phyloP scores from a whole-genome alignment of 2,113 vertebrate species.

The Pomatostomus ruficeps region DNA sequence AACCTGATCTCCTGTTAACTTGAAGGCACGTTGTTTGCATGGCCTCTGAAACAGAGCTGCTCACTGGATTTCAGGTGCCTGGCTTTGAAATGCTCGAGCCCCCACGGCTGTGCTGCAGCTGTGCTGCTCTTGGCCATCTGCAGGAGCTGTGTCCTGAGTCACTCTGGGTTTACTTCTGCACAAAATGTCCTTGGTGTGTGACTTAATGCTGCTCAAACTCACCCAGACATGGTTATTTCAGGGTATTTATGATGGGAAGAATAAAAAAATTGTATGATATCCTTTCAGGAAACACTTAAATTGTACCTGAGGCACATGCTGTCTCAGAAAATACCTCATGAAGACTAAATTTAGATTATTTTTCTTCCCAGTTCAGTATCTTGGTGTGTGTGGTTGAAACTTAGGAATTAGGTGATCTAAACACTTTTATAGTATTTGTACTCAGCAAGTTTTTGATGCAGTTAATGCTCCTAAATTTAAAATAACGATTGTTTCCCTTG shows the following conservation, averaged over 20 bases:
- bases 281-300: neutral
- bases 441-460: neutral
- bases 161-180: neutral
- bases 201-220: neutral
- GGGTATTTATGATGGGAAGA: neutral
- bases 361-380: neutral
- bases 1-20: neutral
- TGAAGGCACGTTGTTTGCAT: fast-evolving
- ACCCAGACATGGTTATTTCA: neutral
- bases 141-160: neutral
- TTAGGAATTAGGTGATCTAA: neutral
- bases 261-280: neutral
- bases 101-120: neutral
- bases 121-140: neutral
- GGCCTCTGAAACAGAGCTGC: neutral
- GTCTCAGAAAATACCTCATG: neutral
- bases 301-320: neutral
- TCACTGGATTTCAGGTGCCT: neutral
- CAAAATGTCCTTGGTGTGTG: neutral
- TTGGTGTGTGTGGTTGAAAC: neutral
- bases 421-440: neutral
- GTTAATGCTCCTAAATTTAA: neutral
- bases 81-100: neutral
- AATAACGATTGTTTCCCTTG: slow-evolving; percentile 38
- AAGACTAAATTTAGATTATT: neutral